Conservation (phyloP, 23 tunicate species). For the Styela clava region DNA sequence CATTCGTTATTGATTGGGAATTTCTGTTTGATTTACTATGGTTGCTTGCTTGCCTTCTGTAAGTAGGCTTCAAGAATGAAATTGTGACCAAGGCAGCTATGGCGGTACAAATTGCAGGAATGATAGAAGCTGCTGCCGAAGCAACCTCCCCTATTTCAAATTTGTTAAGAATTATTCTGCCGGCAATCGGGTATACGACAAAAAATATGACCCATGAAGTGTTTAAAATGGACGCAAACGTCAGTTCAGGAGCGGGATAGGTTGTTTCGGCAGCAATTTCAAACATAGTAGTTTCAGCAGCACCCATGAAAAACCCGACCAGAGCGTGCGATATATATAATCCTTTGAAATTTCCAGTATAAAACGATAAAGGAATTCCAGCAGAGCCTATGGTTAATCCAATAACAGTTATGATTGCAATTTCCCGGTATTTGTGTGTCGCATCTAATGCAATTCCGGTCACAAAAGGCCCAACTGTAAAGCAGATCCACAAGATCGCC, state of each 20-base stretch:
- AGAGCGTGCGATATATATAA: conserved; percentile 32
- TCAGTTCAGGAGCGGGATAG: conserved; percentile 62
- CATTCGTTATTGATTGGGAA: background rate
- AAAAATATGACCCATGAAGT: conserved; percentile 59
- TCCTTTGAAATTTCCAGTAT: background rate
- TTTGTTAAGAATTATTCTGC: conserved; percentile 36
- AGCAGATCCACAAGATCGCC: conserved; percentile 40
- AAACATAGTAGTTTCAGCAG: conserved; percentile 64
- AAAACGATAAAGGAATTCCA: conserved; percentile 30
- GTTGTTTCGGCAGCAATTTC: conserved; percentile 63
- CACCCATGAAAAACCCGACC: conserved; percentile 65
- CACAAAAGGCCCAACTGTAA: conserved; percentile 42
- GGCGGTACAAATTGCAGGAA: conserved; percentile 27
- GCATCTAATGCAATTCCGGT: conserved; percentile 40
- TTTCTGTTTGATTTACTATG: background rate
- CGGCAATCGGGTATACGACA: conserved; percentile 41
- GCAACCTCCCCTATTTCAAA: background rate
- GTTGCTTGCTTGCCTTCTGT: conserved; percentile 32
- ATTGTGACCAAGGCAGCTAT: conserved; percentile 34
- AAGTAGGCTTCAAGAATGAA: conserved; percentile 26
- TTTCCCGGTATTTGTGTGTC: conserved; percentile 22
- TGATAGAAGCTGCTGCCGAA: conserved; percentile 26
- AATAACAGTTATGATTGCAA: conserved; percentile 26
- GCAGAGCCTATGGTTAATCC: conserved; percentile 41
- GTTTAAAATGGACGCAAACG: conserved; percentile 48